Evolutionary conservation across 2,113 vertebrate species (phyloP), one percentile per base, ranked within the genome.

Genomic region (Aspidoscelis tigris): DNA sequence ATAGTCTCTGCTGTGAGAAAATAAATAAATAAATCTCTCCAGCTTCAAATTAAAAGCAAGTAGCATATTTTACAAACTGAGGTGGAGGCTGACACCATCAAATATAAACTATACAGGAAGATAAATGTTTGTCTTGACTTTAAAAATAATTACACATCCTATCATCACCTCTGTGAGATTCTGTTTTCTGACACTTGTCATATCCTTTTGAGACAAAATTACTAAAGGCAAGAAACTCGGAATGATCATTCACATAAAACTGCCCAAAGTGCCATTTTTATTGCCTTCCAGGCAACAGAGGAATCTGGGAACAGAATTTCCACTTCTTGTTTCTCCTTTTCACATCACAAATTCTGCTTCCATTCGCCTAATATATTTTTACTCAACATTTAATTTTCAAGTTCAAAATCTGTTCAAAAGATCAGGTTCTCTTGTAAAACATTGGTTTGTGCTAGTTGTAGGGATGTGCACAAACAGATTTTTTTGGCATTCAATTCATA

Each of bases 221-320:
- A 80, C 70, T 26, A 80, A 53, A 85, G 71, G 61, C 22, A 80
- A 85, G 44, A 68, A 68, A 75, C 65, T 80, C 22, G 75, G 33
- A 65, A 85, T 68, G 44, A 68, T 68, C 61, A 18, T 73, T 80
- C 70, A 79, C 20, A 72, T 68, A 39, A 43, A 21, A 80, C 65
- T n/a, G 18, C 80, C 70, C n/a, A 43, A 24, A 43, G 20, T 55
- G 44, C 43, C 41, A 75, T 39, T 74, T 26, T 69, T 9, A 80
- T 68, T 68, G 44, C 78, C 43, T 69, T 33, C 43, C 47, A 20
- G 50, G 70, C 70, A 78, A 22, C 55, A 58, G 39, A 47, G 10
- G 85, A 26, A 2, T 68, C 70, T 71, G 82, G 47, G 47, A 22
- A 61, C 12, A 24, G 75, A 76, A 66, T 53, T 75, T 72, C 61